Conservation (phyloP, 2,113 vertebrate genomes). For the Eulemur rufifrons region DNA sequence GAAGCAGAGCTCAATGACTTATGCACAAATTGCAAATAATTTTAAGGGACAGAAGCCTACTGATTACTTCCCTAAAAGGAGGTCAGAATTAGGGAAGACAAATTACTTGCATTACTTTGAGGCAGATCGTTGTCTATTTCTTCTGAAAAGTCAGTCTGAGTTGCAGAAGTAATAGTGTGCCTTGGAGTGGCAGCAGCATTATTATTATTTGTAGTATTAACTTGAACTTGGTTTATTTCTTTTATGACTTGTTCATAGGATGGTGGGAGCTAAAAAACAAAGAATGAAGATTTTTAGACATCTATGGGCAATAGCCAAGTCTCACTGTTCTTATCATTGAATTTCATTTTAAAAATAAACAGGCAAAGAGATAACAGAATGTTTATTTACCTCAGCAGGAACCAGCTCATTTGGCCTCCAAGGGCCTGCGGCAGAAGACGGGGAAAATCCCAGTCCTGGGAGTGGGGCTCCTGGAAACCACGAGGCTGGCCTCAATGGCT, state of each 20-base stretch:
- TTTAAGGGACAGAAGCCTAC: conserved; percentile 47
- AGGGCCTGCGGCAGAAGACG: conserved; percentile 85
- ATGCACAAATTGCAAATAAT: conserved; percentile 43
- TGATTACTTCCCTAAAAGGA: conserved; percentile 61
- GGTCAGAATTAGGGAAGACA: conserved; percentile 74
- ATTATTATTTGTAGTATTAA: conserved; percentile 87
- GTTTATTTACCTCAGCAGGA: conserved; percentile 86
- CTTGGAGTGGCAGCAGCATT: conserved; percentile 87
- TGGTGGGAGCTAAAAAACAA: conserved; percentile 90
- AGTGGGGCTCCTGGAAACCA: conserved; percentile 88
- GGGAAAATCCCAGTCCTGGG: conserved; percentile 84
- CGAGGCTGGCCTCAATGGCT: conserved; percentile 87
- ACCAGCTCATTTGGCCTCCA: conserved; percentile 87
- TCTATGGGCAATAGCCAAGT: neutral
- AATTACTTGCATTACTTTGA: conserved; percentile 80
- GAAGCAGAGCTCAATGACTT: conserved; percentile 36
- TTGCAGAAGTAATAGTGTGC: conserved; percentile 88
- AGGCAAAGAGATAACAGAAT: neutral
- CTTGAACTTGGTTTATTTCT: conserved; percentile 92
- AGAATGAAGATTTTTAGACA: conserved; percentile 45
- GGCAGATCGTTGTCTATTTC: conserved; percentile 80
- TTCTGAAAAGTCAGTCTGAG: conserved; percentile 91
- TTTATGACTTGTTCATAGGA: conserved; percentile 97
- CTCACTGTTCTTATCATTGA: neutral
- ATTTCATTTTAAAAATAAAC: conserved; percentile 53